Evolutionary conservation across 23 tunicate genomes (phyloP).

Genomic region (Trididemnum clinides): DNA sequence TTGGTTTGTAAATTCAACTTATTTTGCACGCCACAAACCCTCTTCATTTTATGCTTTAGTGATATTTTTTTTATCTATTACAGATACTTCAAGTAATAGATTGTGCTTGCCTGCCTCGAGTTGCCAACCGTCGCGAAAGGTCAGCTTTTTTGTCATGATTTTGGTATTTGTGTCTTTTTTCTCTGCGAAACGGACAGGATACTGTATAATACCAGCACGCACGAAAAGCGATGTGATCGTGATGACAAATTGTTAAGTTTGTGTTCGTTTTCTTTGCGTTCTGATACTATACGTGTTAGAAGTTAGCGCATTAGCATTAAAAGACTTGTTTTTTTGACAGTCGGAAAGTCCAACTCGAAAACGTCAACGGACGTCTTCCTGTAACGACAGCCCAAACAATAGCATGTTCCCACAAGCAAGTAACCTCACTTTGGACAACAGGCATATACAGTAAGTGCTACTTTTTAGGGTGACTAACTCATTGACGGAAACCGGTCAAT

Average conservation of each 20-base stretch:
- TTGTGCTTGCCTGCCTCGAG: not conserved
- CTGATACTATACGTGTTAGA: not conserved
- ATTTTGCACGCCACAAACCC: too few relatives aligned
- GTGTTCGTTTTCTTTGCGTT: too few relatives aligned
- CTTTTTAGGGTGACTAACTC: not conserved
- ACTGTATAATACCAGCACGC: too few relatives aligned
- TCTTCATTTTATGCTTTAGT: too few relatives aligned
- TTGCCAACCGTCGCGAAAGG: not conserved
- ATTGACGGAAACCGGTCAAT: not conserved
- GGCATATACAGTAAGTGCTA: conserved; percentile 18
- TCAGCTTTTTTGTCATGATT: not conserved
- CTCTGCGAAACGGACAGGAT: conserved; percentile 39
- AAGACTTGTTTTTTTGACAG: not conserved
- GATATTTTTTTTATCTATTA: not conserved
- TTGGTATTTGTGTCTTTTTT: not conserved
- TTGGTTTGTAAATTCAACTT: too few relatives aligned
- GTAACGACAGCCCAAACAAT: conserved; percentile 16
- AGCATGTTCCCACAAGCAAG: not conserved
- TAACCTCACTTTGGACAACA: not conserved
- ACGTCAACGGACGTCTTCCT: conserved; percentile 45
- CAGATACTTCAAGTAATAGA: not conserved
- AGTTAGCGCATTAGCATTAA: not conserved
- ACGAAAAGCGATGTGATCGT: too few relatives aligned
- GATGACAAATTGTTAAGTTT: too few relatives aligned
- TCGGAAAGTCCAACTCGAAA: conserved; percentile 62